phyloP scores from a whole-genome alignment of 2,888 invertebrate species.

The Agonopterix alstromeriana region DNA sequence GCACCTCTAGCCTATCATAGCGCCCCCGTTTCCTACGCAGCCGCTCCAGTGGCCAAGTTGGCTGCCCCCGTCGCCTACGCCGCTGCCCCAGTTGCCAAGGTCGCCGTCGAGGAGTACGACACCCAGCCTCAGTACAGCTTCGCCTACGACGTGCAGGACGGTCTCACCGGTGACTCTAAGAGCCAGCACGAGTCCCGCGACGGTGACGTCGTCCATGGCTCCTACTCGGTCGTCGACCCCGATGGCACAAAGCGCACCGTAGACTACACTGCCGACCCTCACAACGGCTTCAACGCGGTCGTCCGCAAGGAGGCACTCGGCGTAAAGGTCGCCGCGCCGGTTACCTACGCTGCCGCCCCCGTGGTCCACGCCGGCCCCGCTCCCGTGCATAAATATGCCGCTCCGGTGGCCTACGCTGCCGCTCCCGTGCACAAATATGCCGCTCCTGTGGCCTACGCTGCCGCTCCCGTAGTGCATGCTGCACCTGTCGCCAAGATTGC shows the following conservation, averaged over 20 bases:
- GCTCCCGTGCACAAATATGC: conserved; percentile 8
- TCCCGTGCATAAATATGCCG: conserved; percentile 11
- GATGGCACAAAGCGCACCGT: conserved; percentile 76
- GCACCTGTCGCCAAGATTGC: conserved; percentile 12
- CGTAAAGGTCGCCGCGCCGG: conserved; percentile 2
- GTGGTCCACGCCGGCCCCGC: conserved; percentile 17
- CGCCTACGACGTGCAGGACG: conserved; percentile 76
- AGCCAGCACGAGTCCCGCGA: conserved; percentile 63
- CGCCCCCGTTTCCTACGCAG: conserved; percentile 5
- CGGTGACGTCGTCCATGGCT: conserved; percentile 66
- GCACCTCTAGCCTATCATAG: conserved; percentile 17
- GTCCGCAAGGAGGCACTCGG: conserved; percentile 62
- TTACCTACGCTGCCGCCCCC: conserved; percentile 5
- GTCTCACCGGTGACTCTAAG: conserved; percentile 68
- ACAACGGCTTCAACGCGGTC: conserved; percentile 76
- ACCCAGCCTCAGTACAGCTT: conserved; percentile 60
- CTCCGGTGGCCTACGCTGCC: conserved; percentile 29
- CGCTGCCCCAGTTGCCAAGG: conserved; percentile 5
- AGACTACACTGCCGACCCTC: conserved; percentile 64
- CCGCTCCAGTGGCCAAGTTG: conserved; percentile 20
- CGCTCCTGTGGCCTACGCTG: conserved; percentile 33
- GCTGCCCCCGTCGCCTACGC: conserved; percentile 26
- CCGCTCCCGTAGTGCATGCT: conserved; percentile 21
- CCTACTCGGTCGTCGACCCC: conserved; percentile 74
- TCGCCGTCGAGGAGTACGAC: conserved; percentile 56